These are phyloP conservation scores for Gymnosoma rotundatum DNA, from an alignment of 2,888 invertebrate genomes.

Conservation along the genomic window DNA sequence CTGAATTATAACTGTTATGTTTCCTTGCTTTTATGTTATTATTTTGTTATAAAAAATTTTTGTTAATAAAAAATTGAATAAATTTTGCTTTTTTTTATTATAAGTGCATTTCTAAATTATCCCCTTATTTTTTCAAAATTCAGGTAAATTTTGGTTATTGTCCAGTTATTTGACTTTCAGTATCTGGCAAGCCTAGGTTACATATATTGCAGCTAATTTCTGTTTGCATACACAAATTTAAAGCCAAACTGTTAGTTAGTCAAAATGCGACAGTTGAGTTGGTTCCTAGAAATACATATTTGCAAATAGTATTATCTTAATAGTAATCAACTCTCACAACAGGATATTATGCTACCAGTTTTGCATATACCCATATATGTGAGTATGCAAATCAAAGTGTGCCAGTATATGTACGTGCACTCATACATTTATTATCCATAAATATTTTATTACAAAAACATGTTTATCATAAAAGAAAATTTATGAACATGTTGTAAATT, in stretches of 20 bases:
- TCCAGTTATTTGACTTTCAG: too few relatives aligned
- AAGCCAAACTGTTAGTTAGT: conserved; percentile 3
- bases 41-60: too few relatives aligned
- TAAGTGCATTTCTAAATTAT: too few relatives aligned
- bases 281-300: background rate
- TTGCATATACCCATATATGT: conserved; percentile 29
- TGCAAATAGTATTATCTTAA: conserved; percentile 55
- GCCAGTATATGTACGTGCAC: background rate
- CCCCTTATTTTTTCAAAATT: too few relatives aligned
- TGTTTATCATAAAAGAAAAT: conserved; percentile 67
- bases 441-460: conserved; percentile 61
- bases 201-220: background rate
- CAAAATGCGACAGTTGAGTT: conserved; percentile 2
- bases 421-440: conserved; percentile 50
- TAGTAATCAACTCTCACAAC: conserved; percentile 67
- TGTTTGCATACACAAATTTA: background rate
- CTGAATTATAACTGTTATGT: too few relatives aligned
- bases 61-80: too few relatives aligned
- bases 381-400: background rate
- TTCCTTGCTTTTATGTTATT: too few relatives aligned
- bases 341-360: conserved; percentile 65
- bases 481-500: conserved; percentile 66
- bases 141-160: too few relatives aligned
- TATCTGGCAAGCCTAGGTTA: too few relatives aligned
- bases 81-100: too few relatives aligned